Conservation (phyloP, 2,888 invertebrate species). For the Microplitis deprimator region DNA sequence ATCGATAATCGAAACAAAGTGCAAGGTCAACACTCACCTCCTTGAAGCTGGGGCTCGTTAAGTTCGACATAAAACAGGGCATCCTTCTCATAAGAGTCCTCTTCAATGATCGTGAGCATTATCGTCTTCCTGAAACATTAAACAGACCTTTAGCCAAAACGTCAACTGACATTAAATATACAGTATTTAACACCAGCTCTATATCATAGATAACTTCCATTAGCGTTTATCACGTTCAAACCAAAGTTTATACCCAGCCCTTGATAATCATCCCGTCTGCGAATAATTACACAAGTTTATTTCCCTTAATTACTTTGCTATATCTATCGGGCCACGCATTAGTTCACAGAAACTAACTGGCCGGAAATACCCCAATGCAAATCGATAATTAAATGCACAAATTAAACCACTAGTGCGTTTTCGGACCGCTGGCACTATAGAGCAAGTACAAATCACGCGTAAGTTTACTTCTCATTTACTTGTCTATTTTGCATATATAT, state of each 20-base stretch:
- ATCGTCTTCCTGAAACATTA: conserved; percentile 83
- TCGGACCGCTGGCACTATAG: not conserved
- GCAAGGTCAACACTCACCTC: conserved; percentile 77
- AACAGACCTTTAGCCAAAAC: not conserved
- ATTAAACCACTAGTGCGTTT: not conserved
- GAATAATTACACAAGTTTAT: not conserved
- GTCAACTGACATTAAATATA: not conserved
- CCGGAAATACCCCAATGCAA: not conserved
- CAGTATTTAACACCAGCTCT: too few relatives aligned
- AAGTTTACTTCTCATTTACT: not conserved
- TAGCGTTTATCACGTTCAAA: conserved; percentile 21
- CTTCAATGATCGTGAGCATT: conserved; percentile 90
- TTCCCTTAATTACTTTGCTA: not conserved
- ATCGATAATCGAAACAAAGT: not conserved
- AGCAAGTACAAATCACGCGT: not conserved
- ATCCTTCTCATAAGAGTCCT: conserved; percentile 98
- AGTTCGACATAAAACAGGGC: conserved; percentile 94
- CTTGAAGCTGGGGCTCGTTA: conserved; percentile 88
- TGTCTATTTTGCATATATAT: not conserved
- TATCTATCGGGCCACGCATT: not conserved
- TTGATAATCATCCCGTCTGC: not conserved
- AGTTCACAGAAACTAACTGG: not conserved
- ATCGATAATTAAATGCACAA: not conserved
- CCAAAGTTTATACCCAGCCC: not conserved
- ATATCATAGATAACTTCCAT: conserved; percentile 1